phyloP scores from a whole-genome alignment of 2,888 invertebrate genomes.

The Leptopilina drosophilae region DNA sequence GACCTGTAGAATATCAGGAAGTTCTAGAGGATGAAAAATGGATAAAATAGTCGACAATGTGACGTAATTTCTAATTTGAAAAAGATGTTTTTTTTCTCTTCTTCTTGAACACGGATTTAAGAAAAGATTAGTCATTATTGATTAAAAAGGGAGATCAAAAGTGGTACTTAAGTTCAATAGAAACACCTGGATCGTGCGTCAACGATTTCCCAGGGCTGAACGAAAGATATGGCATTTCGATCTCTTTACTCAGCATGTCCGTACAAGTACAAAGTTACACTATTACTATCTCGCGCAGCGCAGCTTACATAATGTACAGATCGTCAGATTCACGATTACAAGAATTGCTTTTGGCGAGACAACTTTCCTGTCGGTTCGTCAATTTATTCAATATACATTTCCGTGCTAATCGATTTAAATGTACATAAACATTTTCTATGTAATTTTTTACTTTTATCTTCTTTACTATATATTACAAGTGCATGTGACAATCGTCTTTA shows the following conservation, averaged over 20 bases:
- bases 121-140: slow-evolving; percentile 22
- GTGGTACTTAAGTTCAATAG: slow-evolving; percentile 25
- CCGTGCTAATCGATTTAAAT: slow-evolving; percentile 34
- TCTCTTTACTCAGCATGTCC: slow-evolving; percentile 45
- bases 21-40: too few species aligned
- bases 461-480: neutral
- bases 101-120: neutral
- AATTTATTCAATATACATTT: slow-evolving; percentile 33
- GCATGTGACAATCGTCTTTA: too few species aligned
- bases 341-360: slow-evolving; percentile 59
- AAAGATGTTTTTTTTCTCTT: neutral
- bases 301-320: slow-evolving; percentile 41
- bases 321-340: slow-evolving; percentile 42
- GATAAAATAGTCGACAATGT: too few species aligned
- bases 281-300: neutral
- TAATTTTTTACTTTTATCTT: neutral
- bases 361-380: slow-evolving; percentile 57
- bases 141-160: slow-evolving; percentile 27
- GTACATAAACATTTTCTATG: slow-evolving; percentile 15
- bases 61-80: too few species aligned
- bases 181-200: slow-evolving; percentile 43
- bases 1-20: too few species aligned
- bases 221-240: slow-evolving; percentile 60
- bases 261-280: slow-evolving; percentile 18
- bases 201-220: slow-evolving; percentile 55